Evolutionary conservation across 1,140 invertebrate species (phyloP), one percentile per base, ranked within the genome.

Genomic region (Danaus plexippus): DNA sequence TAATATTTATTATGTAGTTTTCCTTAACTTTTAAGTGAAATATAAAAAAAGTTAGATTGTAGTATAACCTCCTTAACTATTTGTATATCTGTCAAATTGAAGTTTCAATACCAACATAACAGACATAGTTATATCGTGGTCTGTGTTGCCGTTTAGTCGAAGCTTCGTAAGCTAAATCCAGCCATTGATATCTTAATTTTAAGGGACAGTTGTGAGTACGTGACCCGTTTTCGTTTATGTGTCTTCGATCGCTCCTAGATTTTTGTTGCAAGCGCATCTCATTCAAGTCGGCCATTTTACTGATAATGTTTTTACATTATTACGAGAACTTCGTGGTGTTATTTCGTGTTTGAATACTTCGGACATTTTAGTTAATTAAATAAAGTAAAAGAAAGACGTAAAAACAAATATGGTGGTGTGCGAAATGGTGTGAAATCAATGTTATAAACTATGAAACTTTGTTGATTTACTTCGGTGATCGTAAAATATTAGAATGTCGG

Each of bases 221-320:
- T 86, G 83, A 86, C 83, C 71, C 65, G 70, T 57, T 71, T 84
- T 69, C 50, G 61, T 61, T 68, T 85, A 87, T 76, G 81, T 59
- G 66, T 67, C 83, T 85, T 83, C 74, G 57, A 82, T 59, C 68
- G 55, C 50, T 45, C 22, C 59, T 69, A 72, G 67, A 70, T 73
- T 78, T 80, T 80, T 77, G 76, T 79, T 79, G 75, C 72, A 81
- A 80, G 77, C 78, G 80, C 81, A 83, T 82, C 74, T 78, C 69
- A 73, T 74, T 78, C 69, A 73, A 63, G 84, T 82, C 81, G 79
- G 84, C 84, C 84, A 87, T 87, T 80, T 87, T 87, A 82, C 67
- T 83, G 77, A 84, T 84, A 79, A 80, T 85, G 77, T 84, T 86
- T 86, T 82, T 71, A 71, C 73, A 62, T 77, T 52, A 70, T 76